Evolutionary conservation across 1,140 invertebrate genomes (phyloP).

Genomic region (Zaprionus gabonicus): DNA sequence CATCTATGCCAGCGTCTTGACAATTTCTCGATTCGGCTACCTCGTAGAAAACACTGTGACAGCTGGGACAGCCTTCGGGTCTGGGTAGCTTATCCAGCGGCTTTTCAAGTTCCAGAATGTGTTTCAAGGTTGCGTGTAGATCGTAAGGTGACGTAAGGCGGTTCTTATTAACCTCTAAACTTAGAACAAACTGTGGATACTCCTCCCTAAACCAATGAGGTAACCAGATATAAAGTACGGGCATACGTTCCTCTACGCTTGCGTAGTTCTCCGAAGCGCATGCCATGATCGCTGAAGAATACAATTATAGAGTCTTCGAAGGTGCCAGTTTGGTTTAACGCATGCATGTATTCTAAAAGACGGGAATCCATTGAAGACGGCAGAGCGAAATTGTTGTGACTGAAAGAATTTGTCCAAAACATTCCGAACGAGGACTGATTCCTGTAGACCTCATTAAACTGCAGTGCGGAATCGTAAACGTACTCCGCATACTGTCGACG

Average conservation of each 20-base stretch:
- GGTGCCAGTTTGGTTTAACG: conserved; percentile 86
- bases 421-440: conserved; percentile 88
- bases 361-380: conserved; percentile 88
- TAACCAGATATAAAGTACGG: conserved; percentile 91
- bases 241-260: conserved; percentile 93
- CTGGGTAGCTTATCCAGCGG: conserved; percentile 28
- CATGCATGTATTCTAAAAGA: conserved; percentile 86
- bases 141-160: conserved; percentile 93
- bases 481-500: conserved; percentile 86
- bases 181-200: conserved; percentile 87
- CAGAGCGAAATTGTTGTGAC: conserved; percentile 90
- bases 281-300: conserved; percentile 96
- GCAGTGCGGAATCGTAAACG: conserved; percentile 86
- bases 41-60: conserved; percentile 88
- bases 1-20: conserved; percentile 88
- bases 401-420: conserved; percentile 91
- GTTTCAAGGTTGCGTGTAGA: conserved; percentile 88
- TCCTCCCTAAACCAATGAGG: conserved; percentile 89
- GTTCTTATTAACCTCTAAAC: conserved; percentile 89
- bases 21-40: conserved; percentile 89
- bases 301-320: conserved; percentile 90
- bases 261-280: conserved; percentile 92
- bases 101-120: conserved; percentile 84
- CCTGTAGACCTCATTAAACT: conserved; percentile 85
- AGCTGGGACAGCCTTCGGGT: conserved; percentile 86